A percentile compares a stretch with the other conserved stretches of the same genome.
Evolutionary conservation across 2,888 invertebrate species (phyloP).

Genomic region (Dastarcus helophoroides): DNA sequence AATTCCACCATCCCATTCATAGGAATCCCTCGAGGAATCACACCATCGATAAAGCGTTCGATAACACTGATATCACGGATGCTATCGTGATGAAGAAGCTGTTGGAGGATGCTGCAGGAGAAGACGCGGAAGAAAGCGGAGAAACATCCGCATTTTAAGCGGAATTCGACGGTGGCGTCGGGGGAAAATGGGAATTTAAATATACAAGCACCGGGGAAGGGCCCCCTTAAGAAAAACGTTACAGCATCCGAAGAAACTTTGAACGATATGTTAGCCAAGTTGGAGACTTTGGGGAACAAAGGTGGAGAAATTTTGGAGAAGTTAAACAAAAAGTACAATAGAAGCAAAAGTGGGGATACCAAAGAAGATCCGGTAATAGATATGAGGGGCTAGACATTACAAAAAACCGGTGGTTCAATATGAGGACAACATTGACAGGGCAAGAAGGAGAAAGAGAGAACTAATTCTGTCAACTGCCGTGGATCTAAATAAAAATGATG

Average conservation of each 20-base stretch:
- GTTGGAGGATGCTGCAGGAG: conserved; percentile 24
- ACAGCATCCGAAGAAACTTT: conserved; percentile 44
- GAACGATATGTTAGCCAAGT: conserved; percentile 44
- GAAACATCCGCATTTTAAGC: conserved; percentile 37
- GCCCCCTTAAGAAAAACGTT: conserved; percentile 28
- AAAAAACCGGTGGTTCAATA: conserved; percentile 27
- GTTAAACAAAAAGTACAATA: conserved; percentile 39
- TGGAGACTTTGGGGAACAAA: conserved; percentile 46
- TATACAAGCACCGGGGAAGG: conserved; percentile 18
- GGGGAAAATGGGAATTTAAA: conserved; percentile 28
- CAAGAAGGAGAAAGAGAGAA: conserved; percentile 38
- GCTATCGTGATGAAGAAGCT: conserved; percentile 27
- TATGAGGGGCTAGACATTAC: conserved; percentile 28
- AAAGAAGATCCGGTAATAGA: conserved; percentile 29
- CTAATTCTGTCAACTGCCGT: conserved; percentile 41
- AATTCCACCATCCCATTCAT: conserved; percentile 47
- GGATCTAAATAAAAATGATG: conserved; percentile 46
- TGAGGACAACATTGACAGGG: conserved; percentile 27
- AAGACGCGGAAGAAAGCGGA: conserved; percentile 27
- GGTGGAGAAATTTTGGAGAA: conserved; percentile 45
- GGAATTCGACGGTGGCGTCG: conserved; percentile 43
- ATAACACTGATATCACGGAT: conserved; percentile 28
- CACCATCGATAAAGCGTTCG: conserved; percentile 17
- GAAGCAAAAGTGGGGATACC: no score
- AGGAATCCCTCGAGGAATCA: conserved; percentile 17